Percentiles rank a stretch among this genome's conserved stretches.
Evolutionary conservation across 2,888 invertebrate species (phyloP).

Genomic region (Thecocarcelia acutangulata): DNA sequence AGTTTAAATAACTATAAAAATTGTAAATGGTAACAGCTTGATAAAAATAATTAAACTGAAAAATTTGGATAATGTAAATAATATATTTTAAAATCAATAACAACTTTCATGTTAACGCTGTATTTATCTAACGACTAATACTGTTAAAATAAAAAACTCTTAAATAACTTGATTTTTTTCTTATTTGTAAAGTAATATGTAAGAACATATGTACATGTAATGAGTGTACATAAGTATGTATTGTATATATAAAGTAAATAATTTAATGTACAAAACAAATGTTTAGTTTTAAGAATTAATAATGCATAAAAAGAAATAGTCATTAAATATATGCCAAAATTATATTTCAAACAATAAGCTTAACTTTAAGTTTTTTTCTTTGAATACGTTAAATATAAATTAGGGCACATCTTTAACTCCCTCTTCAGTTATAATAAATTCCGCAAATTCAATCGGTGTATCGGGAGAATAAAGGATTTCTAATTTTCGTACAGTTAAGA

Average conservation of each 20-base stretch:
- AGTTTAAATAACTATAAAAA: too few species aligned
- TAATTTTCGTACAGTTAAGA: slow-evolving; percentile 80
- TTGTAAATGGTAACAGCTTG: too few species aligned
- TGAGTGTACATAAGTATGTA: neutral
- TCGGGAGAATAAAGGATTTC: slow-evolving; percentile 84
- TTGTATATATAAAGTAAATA: slow-evolving; percentile 47
- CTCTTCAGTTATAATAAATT: slow-evolving; percentile 82
- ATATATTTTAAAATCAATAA: too few species aligned
- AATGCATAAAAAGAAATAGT: slow-evolving; percentile 50
- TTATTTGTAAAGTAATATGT: slow-evolving; percentile 2
- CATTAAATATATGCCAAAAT: slow-evolving; percentile 64
- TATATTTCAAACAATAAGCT: slow-evolving; percentile 32
- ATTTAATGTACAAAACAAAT: slow-evolving; percentile 70
- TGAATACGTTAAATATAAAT: too few species aligned
- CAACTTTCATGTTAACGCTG: too few species aligned
- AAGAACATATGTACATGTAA: neutral
- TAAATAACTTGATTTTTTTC: neutral
- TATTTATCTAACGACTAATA: too few species aligned
- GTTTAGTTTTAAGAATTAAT: slow-evolving; percentile 63
- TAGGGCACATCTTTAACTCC: slow-evolving; percentile 79
- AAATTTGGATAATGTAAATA: too few species aligned
- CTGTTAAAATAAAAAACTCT: neutral
- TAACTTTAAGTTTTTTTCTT: slow-evolving; percentile 41
- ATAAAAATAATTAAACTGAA: too few species aligned
- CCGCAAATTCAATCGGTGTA: slow-evolving; percentile 81